phyloP scores from a whole-genome alignment of 2,113 vertebrate genomes.

The Pterophyllum scalare region DNA sequence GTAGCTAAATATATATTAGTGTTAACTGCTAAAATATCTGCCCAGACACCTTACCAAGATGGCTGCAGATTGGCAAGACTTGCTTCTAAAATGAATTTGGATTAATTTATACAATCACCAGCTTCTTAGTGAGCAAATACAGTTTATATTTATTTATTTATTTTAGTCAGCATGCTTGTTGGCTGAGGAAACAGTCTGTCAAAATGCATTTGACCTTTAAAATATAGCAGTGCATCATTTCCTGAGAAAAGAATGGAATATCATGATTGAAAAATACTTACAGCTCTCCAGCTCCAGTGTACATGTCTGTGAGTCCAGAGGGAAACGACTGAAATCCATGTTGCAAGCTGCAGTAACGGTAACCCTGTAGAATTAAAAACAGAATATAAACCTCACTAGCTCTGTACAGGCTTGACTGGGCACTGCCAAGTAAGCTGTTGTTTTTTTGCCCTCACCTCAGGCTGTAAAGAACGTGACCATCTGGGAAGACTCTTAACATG shows the following conservation, averaged over 20 bases:
- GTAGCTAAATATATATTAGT: too few species aligned
- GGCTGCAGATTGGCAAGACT: too few species aligned
- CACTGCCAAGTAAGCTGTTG: neutral
- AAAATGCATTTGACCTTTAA: neutral
- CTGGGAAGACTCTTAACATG: conserved; percentile 94
- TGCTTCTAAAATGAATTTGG: too few species aligned
- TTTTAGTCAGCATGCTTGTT: neutral
- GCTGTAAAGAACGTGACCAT: conserved; percentile 95
- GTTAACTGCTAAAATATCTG: too few species aligned
- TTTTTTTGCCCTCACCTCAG: conserved; percentile 86
- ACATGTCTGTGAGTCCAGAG: conserved; percentile 96
- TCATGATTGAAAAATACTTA: conserved; percentile 72
- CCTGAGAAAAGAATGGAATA: neutral
- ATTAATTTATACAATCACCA: too few species aligned
- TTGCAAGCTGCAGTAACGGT: conserved; percentile 97
- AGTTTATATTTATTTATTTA: too few species aligned
- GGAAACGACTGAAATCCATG: conserved; percentile 97
- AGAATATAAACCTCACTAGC: conserved; percentile 17
- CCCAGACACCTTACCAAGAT: too few species aligned
- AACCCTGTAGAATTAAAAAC: conserved; percentile 80
- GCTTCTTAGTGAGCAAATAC: neutral
- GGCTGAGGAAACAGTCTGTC: neutral
- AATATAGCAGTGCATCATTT: neutral
- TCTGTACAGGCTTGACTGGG: neutral
- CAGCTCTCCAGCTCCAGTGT: conserved; percentile 96